A percentile compares a stretch with the other conserved stretches of the same genome.
phyloP scores from a whole-genome alignment of 1,140 invertebrate species.

The Atta colombica region DNA sequence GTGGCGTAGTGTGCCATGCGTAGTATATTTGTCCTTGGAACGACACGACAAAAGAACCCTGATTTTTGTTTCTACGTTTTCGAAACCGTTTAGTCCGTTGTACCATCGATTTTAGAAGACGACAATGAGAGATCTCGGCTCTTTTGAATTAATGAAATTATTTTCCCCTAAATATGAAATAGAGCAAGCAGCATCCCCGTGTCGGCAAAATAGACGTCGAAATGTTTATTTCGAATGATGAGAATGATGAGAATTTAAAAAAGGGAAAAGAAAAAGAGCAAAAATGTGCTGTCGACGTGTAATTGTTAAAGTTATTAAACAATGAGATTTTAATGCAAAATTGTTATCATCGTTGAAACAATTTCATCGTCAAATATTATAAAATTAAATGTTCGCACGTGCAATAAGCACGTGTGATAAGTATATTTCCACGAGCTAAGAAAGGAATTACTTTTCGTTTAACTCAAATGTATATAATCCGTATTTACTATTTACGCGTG shows the following conservation, averaged over 20 bases:
- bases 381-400: neutral
- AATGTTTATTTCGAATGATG: neutral
- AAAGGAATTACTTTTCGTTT: conserved; percentile 36
- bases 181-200: neutral
- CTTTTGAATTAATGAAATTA: neutral
- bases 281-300: neutral
- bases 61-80: conserved; percentile 54
- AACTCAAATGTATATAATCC: conserved; percentile 62
- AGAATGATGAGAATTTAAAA: neutral
- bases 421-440: conserved; percentile 28
- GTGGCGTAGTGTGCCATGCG: neutral
- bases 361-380: neutral
- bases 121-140: neutral
- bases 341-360: neutral
- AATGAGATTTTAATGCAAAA: neutral
- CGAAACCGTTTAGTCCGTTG: neutral
- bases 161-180: neutral
- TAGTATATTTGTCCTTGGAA: conserved; percentile 1
- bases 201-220: neutral
- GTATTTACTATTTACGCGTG: conserved; percentile 66
- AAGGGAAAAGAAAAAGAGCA: neutral
- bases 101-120: conserved; percentile 16
- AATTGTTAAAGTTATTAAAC: neutral
- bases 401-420: neutral
- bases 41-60: conserved; percentile 35